Evolutionary conservation across 2,113 vertebrate species (phyloP), one percentile per base, ranked within the genome.

Genomic region (Atherinomorus stipes): DNA sequence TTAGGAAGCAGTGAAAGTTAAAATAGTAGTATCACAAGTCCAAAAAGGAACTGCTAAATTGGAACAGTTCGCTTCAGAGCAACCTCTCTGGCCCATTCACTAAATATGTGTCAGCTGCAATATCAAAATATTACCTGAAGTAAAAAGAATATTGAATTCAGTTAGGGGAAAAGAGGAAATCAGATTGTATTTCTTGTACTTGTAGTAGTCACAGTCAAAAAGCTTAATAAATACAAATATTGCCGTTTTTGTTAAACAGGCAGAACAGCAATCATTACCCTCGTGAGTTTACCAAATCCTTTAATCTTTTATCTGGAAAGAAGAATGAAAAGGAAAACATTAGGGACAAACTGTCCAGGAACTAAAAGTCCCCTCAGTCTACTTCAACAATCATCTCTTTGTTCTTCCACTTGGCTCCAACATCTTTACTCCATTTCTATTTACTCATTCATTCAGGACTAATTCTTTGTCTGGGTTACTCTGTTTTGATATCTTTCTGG

Each of bases 391-490:
- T 52, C 78, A 21, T 4, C 66, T 76, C 84, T 85, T 86, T 90
- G 87, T 91, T 47, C 68, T 2, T 65, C 79, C 80, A 71, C 80
- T 88, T 86, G 88, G 82, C 85, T 75, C 80, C 60, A 84, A 87
- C 83, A 84, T 83, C 85, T 78, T 90, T 83, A 54, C 76, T 74
- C 71, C 25, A 51, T 47, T 76, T 88, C 63, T 74, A 80, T 85
- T 90, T 88, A 87, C 89, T 86, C 78, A 44, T 89, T 87, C 86
- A 77, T 76, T 85, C 84, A 71, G 13, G 63, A n/a, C 56, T 52
- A 51, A 69, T 54, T 59, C 76, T 67, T 64, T 62, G 45, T 59
- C 69, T 47, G 40, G 69, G 18, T 66, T 76, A 40, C 81, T 57
- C 51, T 56, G n/a, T n/a, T n/a, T n/a, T n/a, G n/a, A 45, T 75